phyloP scores from a whole-genome alignment of 2,797 vertebrate genomes.

The Prionace glauca region DNA sequence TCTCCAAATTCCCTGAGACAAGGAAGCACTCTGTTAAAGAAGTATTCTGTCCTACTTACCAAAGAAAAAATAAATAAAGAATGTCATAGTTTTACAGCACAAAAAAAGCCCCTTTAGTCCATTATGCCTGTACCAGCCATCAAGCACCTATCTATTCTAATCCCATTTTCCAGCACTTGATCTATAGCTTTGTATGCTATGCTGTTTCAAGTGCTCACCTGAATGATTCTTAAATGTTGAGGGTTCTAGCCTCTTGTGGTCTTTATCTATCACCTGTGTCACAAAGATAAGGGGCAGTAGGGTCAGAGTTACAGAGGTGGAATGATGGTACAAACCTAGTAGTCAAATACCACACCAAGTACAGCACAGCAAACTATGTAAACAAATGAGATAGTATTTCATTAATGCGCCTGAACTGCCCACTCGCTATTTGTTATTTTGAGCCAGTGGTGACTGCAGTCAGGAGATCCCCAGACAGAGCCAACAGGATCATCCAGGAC shows the following conservation, averaged over 20 bases:
- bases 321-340: too few species aligned
- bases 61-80: background rate
- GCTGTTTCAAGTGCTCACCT: too few species aligned
- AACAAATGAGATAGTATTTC: background rate
- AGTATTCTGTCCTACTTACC: background rate
- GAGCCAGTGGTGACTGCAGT: conserved; percentile 83
- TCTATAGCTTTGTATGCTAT: too few species aligned
- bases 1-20: background rate
- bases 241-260: too few species aligned
- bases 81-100: background rate
- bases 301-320: too few species aligned
- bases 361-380: too few species aligned
- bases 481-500: conserved; percentile 80
- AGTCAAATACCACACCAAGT: too few species aligned
- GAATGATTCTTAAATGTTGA: too few species aligned
- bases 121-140: too few species aligned
- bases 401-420: conserved; percentile 42
- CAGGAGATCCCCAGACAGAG: conserved; percentile 79
- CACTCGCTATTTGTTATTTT: conserved; percentile 63
- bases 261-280: background rate
- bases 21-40: background rate
- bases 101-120: too few species aligned
- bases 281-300: background rate
- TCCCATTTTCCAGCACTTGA: too few species aligned
- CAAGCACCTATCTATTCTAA: too few species aligned